Evolutionary conservation across 2,888 invertebrate species (phyloP), one percentile per base, ranked within the genome.

Genomic region (Melanophora roralis): DNA sequence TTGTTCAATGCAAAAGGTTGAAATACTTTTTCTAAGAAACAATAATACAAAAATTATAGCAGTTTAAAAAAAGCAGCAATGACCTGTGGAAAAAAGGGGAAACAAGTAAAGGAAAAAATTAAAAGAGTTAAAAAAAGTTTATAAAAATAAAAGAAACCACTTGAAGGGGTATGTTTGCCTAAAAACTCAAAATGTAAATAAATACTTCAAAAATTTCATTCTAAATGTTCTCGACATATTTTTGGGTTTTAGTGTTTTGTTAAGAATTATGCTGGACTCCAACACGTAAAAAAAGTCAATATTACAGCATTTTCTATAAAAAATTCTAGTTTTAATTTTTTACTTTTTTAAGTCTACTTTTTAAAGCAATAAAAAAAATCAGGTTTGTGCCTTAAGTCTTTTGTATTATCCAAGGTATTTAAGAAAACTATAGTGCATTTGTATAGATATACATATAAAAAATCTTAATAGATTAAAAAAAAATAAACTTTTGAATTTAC

Each of bases 1-100:
- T 71, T 49, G 55, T 27, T 69, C 57, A 64, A 59, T 64, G 55
- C 72, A 72, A 64, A 45, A 65, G 19, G 21, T 47, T 71, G 51
- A 53, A 27, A 49, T 55, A 67, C n/a, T n/a, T n/a, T 72, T 78
- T 78, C 72, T 78, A 38, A 72, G 65, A 72, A 72, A 40, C 64
- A 57, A 57, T 64, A 65, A 60, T 21, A 73, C 16, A 64, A 57
- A 32, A 65, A 43, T 32, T 55, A 45, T 47, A 5, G 14, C 47
- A 49, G 21, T 36, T 19, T 5, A 7, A 49, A 47, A 36, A 32
- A 49, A 23, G 36, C 21, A 16, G 3, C n/a, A n/a, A 27, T 5
- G 27, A 27, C 27, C n/a, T n/a, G n/a, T n/a, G 16, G 6, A 19
- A 47, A 36, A 21, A 7, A 23, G 11, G n/a, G 45, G 9, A 19